A percentile compares a stretch with the other conserved stretches of the same genome.
phyloP scores from a whole-genome alignment of 2,797 vertebrate species.

The Sorex maritimensis region DNA sequence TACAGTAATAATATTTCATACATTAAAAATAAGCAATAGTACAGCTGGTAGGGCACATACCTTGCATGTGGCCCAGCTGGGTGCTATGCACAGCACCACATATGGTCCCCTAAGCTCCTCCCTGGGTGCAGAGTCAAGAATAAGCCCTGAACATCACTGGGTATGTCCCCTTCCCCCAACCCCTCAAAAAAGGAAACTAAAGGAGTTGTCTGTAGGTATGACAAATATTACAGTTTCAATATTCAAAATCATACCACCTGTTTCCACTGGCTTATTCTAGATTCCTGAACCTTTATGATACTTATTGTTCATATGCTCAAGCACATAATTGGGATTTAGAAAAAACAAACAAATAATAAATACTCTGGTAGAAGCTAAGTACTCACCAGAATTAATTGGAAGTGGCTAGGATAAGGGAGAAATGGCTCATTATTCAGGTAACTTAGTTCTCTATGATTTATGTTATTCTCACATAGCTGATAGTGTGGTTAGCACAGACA shows the following conservation, averaged over 20 bases:
- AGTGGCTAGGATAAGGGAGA: conserved; percentile 35
- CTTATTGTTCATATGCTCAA: conserved; percentile 63
- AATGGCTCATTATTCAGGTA: conserved; percentile 57
- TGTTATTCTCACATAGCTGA: conserved; percentile 50
- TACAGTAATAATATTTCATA: conserved; percentile 47
- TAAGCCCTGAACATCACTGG: too few relatives aligned
- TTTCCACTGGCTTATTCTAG: conserved; percentile 57
- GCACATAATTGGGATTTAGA: conserved; percentile 23
- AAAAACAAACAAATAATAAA: conserved; percentile 68
- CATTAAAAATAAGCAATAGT: conserved; percentile 22
- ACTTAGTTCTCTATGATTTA: conserved; percentile 57
- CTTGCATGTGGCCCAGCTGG: too few relatives aligned
- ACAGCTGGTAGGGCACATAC: too few relatives aligned
- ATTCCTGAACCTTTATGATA: conserved; percentile 50
- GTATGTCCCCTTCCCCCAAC: too few relatives aligned
- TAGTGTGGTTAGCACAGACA: conserved; percentile 29
- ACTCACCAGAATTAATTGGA: conserved; percentile 54
- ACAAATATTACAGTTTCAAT: conserved; percentile 54
- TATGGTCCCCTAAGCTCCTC: too few relatives aligned
- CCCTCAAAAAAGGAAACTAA: too few relatives aligned
- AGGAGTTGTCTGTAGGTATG: not conserved
- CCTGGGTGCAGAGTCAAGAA: too few relatives aligned
- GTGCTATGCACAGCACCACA: too few relatives aligned
- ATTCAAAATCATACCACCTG: conserved; percentile 70
- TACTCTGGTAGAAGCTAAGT: conserved; percentile 56